Conservation (phyloP, 2,113 vertebrate genomes). For the Cervus canadensis region DNA sequence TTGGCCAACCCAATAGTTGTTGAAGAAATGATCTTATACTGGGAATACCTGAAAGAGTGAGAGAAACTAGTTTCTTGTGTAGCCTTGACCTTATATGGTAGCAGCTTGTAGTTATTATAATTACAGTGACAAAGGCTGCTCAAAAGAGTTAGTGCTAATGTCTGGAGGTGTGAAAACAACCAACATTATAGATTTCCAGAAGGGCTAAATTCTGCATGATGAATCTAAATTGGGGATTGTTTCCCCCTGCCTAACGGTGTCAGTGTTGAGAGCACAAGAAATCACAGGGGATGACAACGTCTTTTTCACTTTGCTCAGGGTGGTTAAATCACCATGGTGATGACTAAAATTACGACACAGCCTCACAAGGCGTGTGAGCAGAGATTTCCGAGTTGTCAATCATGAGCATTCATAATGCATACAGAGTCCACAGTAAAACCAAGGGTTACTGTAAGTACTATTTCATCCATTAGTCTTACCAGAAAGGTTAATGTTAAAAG, state of each 20-base stretch:
- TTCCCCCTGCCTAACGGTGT: constrained; percentile 1
- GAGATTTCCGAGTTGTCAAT: constrained; percentile 46
- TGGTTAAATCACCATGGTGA: constrained; percentile 65
- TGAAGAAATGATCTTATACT: not conserved
- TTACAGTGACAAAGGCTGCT: constrained; percentile 30
- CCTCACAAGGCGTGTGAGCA: constrained; percentile 13
- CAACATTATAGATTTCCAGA: not conserved
- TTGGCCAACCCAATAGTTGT: not conserved
- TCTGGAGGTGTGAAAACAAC: not conserved
- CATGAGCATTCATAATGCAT: not conserved
- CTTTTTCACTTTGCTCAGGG: constrained; percentile 53
- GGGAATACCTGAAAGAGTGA: not conserved
- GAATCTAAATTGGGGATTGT: constrained; percentile 38
- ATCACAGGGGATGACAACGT: constrained; percentile 32
- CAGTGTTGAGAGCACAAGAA: constrained; percentile 23
- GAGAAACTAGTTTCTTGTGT: not conserved
- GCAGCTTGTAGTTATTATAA: not conserved
- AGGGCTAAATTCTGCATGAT: not conserved
- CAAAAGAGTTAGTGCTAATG: not conserved
- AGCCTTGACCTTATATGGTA: not conserved
- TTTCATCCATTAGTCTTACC: not conserved
- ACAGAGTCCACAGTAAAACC: not conserved
- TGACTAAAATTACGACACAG: constrained; percentile 44
- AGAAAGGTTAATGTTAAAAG: not conserved
- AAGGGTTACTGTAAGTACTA: not conserved